Conservation (phyloP, 1,140 invertebrate genomes). For the Drosophila parvula region DNA sequence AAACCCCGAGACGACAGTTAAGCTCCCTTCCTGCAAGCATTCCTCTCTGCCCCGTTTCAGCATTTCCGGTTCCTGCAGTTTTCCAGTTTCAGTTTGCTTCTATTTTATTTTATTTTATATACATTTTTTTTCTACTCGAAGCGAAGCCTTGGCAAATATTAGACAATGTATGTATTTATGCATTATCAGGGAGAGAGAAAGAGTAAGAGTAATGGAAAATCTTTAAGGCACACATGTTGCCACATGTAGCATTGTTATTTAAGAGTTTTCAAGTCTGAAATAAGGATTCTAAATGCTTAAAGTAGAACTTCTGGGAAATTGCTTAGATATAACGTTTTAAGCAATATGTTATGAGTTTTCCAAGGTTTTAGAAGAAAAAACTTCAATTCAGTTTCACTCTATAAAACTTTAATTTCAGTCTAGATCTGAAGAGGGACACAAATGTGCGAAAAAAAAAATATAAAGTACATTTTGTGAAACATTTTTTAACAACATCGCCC, state of each 20-base stretch:
- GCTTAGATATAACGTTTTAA: too few species aligned
- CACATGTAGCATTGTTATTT: neutral
- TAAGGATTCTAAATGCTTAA: too few species aligned
- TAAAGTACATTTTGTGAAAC: neutral
- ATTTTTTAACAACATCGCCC: neutral
- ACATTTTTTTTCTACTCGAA: constrained; percentile 6
- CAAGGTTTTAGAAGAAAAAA: too few species aligned
- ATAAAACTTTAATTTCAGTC: neutral
- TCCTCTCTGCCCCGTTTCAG: neutral
- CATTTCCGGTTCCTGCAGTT: constrained; percentile 28
- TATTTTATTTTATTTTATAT: neutral
- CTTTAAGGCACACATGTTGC: constrained; percentile 16
- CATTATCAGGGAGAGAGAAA: constrained; percentile 44
- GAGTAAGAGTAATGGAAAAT: constrained; percentile 1
- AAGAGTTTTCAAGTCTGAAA: neutral
- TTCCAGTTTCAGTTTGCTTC: constrained; percentile 21
- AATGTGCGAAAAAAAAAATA: neutral
- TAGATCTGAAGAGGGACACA: too few species aligned
- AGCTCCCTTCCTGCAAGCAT: constrained; percentile 37
- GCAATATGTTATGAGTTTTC: too few species aligned
- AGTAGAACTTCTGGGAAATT: neutral
- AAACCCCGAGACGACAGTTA: constrained; percentile 71
- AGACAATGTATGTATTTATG: constrained; percentile 75
- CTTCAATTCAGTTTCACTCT: neutral
- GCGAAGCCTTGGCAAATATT: constrained; percentile 60